These are phyloP conservation scores for Hyperoodon ampullatus DNA, from an alignment of 2,113 vertebrate species.

Conservation along the genomic window DNA sequence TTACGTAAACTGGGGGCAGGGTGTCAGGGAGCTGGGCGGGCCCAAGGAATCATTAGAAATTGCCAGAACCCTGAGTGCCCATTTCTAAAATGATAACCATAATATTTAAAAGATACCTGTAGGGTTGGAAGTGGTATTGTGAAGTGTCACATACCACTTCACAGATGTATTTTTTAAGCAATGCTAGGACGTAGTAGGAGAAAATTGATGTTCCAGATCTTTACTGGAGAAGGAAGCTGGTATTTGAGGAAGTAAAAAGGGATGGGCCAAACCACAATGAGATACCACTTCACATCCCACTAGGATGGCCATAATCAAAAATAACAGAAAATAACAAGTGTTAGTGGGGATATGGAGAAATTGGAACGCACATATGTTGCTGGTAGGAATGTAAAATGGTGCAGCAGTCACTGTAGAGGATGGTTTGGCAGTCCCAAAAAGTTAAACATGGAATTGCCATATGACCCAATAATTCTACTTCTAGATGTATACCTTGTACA, in stretches of 20 bases:
- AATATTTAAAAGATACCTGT: neutral
- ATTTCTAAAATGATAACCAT: neutral
- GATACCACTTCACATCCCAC: neutral
- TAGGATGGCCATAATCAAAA: neutral
- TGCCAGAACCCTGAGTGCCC: neutral
- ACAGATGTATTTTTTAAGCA: neutral
- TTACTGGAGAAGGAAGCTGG: neutral
- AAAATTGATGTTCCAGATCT: neutral
- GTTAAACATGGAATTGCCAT: neutral
- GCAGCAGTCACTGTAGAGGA: neutral
- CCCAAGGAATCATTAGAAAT: neutral
- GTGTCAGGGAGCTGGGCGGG: neutral
- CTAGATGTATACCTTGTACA: neutral
- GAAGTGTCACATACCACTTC: neutral
- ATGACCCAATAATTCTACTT: neutral
- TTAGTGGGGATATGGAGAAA: neutral
- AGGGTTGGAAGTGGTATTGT: neutral
- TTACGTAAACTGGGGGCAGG: neutral
- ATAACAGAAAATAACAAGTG: neutral
- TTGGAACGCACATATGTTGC: neutral
- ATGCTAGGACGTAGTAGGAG: neutral
- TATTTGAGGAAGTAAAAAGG: neutral
- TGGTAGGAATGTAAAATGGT: neutral
- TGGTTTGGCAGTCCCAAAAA: neutral
- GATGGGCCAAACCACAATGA: neutral